Base-by-base conservation (phyloP, 2,797 vertebrate species). In the Notolepis coatsorum region DNA sequence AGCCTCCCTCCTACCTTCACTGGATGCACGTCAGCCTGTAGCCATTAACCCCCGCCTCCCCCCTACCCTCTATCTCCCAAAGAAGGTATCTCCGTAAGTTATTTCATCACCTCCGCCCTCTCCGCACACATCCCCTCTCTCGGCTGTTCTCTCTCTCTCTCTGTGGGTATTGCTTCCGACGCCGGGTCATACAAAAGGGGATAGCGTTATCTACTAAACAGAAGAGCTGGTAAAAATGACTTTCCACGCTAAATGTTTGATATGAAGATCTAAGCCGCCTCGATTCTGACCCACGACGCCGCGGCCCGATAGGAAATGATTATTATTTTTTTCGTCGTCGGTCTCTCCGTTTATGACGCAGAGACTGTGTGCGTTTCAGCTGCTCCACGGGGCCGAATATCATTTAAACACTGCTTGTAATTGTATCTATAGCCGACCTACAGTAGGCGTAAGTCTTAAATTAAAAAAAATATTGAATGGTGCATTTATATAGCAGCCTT, bases 191-290 rank as follows among this genome's bases (percentile, higher is more conserved):
- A 85, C 89, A 53, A 61, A 94, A 93, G 91, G 90, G 87, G 92
- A 94, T 92, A 88, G 91, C 94, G 95, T 97, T 95, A 96, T 95
- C 93, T 93, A 84, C 85, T 93, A 93, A 94, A 93, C 93, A 95
- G 92, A 89, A 93, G n/a, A 89, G 88, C 91, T 92, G 90, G 86
- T 84, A 91, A 88, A 94, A 96, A 95, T 93, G 92, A 92, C 92
- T 91, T 94, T 91, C 87, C 93, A 92, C 91, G 93, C 92, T 94
- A 93, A 95, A 93, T 95, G 92, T 93, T 94, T 94, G 92, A 94
- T 93, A 92, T 94, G 94, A 94, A 94, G 93, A 88, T 90, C 90
- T 83, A 80, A 90, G 89, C 92, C 89, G 89, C 92, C 93, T 92
- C 93, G 57, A 33, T 8, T 90, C 90, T 64, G 42, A 86, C 83